phyloP scores from a whole-genome alignment of 1,140 invertebrate species.

The Drosophila navojoa region DNA sequence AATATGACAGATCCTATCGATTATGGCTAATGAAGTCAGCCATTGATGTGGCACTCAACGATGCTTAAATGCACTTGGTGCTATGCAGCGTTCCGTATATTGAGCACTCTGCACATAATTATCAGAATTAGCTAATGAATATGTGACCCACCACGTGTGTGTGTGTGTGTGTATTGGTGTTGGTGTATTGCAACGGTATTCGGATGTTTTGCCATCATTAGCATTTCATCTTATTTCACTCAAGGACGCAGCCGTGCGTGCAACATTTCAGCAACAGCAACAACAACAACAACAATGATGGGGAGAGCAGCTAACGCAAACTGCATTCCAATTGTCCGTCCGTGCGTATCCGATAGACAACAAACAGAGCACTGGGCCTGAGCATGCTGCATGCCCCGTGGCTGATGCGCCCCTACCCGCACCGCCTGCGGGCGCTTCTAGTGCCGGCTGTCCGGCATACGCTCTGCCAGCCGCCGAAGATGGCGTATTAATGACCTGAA shows the following conservation, averaged over 20 bases:
- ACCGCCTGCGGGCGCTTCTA: conserved; percentile 1
- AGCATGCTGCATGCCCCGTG: conserved; percentile 21
- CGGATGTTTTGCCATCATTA: conserved; percentile 74
- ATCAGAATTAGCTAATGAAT: conserved; percentile 41
- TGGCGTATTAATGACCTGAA: conserved; percentile 81
- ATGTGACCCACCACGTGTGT: conserved; percentile 3
- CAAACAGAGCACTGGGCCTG: conserved; percentile 29
- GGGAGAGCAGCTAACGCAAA: conserved; percentile 21
- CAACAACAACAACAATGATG: conserved; percentile 1
- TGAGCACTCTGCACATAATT: conserved; percentile 16
- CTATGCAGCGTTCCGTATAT: neutral
- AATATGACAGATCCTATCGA: neutral
- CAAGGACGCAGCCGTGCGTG: conserved; percentile 66
- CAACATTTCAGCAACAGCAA: conserved; percentile 59
- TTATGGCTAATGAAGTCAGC: conserved; percentile 2
- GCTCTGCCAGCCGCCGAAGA: conserved; percentile 44
- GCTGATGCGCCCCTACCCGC: neutral
- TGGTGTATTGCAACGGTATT: conserved; percentile 43
- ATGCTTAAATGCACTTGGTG: conserved; percentile 30
- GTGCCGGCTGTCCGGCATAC: conserved; percentile 24
- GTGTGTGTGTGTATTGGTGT: neutral
- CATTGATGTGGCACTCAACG: conserved; percentile 8
- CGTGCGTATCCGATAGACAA: conserved; percentile 44
- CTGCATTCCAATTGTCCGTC: conserved; percentile 69
- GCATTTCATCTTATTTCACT: conserved; percentile 76